These are phyloP conservation scores for Acrobasis repandana DNA, from an alignment of 2,888 invertebrate species.

Conservation along the genomic window DNA sequence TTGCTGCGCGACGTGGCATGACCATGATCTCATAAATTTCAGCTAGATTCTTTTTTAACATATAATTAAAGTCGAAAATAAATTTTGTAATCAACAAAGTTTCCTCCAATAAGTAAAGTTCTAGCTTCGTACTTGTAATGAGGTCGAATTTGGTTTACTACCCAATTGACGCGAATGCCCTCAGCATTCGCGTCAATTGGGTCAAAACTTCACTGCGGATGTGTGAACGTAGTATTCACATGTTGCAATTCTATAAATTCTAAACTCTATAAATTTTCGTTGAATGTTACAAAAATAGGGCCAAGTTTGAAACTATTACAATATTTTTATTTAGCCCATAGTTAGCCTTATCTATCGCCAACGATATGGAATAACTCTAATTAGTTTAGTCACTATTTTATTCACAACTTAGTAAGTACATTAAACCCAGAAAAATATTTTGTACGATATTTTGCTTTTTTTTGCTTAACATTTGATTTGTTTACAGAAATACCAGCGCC, in stretches of 20 bases:
- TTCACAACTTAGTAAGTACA: too few species aligned
- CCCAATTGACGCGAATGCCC: not conserved
- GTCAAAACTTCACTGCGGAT: slow-evolving; percentile 3
- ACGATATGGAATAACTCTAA: too few species aligned
- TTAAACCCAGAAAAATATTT: too few species aligned
- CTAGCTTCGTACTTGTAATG: not conserved
- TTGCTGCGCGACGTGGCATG: too few species aligned
- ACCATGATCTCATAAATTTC: too few species aligned
- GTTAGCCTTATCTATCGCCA: too few species aligned
- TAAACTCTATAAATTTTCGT: too few species aligned
- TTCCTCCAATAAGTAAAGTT: not conserved
- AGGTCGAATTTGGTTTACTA: not conserved
- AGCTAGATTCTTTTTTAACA: not conserved
- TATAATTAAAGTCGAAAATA: not conserved
- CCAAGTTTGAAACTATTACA: too few species aligned
- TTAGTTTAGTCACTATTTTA: too few species aligned
- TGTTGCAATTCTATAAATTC: too few species aligned
- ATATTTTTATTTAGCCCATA: too few species aligned
- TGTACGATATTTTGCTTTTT: not conserved
- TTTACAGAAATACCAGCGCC: slow-evolving; percentile 91
- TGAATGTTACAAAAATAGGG: too few species aligned
- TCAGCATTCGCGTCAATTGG: slow-evolving; percentile 7
- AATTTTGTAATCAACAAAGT: not conserved
- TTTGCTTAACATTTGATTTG: not conserved
- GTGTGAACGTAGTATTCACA: not conserved